Conservation (phyloP, 2,888 invertebrate genomes). For the Sepiola atlantica region DNA sequence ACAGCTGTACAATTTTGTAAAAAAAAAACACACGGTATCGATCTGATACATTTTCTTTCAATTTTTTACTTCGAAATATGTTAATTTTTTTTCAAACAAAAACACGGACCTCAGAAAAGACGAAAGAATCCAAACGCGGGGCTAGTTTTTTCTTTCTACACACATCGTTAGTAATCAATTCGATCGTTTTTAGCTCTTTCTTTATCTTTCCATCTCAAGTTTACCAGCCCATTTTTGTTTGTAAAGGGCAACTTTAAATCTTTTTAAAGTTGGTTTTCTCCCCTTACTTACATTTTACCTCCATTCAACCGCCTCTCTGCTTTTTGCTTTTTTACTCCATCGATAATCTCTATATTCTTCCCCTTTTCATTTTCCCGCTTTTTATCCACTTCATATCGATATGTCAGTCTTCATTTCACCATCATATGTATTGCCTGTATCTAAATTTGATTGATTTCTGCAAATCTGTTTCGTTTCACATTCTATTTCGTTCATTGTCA, state of each 20-base stretch:
- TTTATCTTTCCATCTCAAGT: neutral
- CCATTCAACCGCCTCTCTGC: neutral
- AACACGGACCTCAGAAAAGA: too few species aligned
- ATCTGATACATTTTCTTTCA: neutral
- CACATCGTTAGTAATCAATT: neutral
- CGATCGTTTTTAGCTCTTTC: neutral
- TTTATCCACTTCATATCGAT: neutral
- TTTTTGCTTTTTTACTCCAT: too few species aligned
- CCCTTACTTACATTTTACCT: neutral
- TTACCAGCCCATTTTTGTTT: neutral
- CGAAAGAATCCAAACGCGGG: neutral
- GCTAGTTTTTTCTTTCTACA: neutral
- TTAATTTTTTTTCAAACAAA: neutral
- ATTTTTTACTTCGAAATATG: neutral
- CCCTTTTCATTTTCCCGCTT: neutral
- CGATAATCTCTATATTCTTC: neutral
- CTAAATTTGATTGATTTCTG: neutral
- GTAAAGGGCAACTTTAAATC: too few species aligned
- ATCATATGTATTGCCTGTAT: neutral
- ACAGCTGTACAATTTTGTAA: neutral
- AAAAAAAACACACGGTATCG: neutral
- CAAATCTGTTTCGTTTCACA: conserved; percentile 8
- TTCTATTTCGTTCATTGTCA: neutral
- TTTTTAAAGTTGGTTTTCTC: neutral
- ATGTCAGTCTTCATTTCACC: neutral